A percentile compares a stretch with the other conserved stretches of the same genome.
phyloP scores from a whole-genome alignment of 2,113 vertebrate species.

The Poeciliopsis retropinna region DNA sequence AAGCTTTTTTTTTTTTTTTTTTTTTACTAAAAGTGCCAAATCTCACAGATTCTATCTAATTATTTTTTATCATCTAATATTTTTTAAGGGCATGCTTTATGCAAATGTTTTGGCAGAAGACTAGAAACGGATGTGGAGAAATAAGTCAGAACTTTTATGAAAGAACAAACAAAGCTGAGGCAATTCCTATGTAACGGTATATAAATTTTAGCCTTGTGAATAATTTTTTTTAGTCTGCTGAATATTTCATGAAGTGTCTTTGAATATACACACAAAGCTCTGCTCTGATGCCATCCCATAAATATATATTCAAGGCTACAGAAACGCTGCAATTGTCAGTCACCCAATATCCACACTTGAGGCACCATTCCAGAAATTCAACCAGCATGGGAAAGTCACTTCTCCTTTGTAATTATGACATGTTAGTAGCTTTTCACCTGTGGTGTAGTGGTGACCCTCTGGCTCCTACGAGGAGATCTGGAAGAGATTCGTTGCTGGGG shows the following conservation, averaged over 20 bases:
- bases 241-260: not conserved
- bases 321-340: not conserved
- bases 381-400: not conserved
- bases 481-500: constrained; percentile 80
- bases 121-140: not conserved
- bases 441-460: constrained; percentile 89
- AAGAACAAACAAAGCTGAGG: not conserved
- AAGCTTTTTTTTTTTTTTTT: too few species aligned
- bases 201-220: not conserved
- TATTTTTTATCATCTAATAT: not conserved
- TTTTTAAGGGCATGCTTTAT: not conserved
- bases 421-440: constrained; percentile 77
- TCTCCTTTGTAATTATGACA: not conserved
- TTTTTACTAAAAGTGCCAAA: not conserved
- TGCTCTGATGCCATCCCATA: not conserved
- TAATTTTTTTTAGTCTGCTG: not conserved
- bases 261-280: not conserved
- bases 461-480: constrained; percentile 94
- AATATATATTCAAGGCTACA: not conserved
- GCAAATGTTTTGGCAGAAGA: not conserved
- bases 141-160: not conserved
- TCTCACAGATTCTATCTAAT: too few species aligned
- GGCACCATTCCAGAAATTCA: not conserved
- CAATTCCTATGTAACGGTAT: not conserved
- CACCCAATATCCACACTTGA: not conserved